phyloP scores from a whole-genome alignment of 2,113 vertebrate genomes.

The Albula goreensis region DNA sequence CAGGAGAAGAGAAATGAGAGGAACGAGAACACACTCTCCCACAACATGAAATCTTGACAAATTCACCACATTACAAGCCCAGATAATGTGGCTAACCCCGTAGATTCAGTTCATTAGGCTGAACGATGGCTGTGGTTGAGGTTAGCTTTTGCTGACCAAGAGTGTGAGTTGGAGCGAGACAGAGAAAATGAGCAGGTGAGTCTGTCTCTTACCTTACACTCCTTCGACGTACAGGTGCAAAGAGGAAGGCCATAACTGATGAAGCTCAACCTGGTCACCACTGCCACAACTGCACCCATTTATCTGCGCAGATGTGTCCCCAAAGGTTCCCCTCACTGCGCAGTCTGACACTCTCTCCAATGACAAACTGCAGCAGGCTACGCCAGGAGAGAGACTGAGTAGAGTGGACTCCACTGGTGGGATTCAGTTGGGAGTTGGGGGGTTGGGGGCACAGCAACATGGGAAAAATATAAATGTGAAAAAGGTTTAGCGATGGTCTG shows the following conservation, averaged over 20 bases:
- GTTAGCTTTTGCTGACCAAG: background rate
- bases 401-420: too few species aligned
- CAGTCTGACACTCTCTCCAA: background rate
- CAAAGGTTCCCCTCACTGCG: background rate
- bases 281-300: background rate
- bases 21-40: background rate
- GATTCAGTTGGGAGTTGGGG: background rate
- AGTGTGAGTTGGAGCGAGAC: background rate
- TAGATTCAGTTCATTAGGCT: background rate
- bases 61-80: conserved; percentile 6
- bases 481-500: background rate
- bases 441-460: background rate
- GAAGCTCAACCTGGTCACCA: background rate
- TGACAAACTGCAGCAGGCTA: conserved; percentile 1
- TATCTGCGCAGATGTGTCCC: conserved; percentile 9
- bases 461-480: too few species aligned
- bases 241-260: background rate
- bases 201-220: background rate
- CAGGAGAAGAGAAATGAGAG: background rate
- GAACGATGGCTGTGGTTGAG: background rate
- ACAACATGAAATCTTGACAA: background rate
- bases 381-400: background rate
- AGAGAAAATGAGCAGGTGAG: background rate
- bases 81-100: conserved; percentile 3
- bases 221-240: background rate